Evolutionary conservation across 2,113 vertebrate genomes (phyloP).

Genomic region (Monarcha castaneiventris): DNA sequence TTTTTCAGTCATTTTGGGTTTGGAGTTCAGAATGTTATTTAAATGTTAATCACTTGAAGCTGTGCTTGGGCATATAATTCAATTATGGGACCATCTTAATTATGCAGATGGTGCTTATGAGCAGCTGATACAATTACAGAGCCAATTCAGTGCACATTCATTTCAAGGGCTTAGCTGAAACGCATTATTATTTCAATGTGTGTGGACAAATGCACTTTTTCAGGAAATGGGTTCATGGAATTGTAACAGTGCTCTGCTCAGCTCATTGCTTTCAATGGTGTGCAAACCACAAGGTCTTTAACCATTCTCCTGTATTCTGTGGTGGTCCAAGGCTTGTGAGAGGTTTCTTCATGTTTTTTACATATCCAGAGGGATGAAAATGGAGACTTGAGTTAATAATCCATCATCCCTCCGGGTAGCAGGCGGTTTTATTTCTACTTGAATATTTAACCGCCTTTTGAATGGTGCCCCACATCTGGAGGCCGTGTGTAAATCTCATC

Average conservation of each 20-base stretch:
- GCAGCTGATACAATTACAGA: constrained; percentile 54
- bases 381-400: constrained; percentile 38
- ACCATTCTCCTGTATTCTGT: background rate
- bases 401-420: background rate
- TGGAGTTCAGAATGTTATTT: constrained; percentile 57
- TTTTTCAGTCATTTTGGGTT: constrained; percentile 44
- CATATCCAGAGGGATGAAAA: constrained; percentile 39
- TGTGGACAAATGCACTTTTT: constrained; percentile 14
- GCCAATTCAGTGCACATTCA: background rate
- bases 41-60: constrained; percentile 65
- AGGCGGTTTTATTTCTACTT: background rate
- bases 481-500: background rate
- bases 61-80: constrained; percentile 56
- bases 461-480: constrained; percentile 30
- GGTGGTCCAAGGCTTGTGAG: constrained; percentile 8
- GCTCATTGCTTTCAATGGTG: background rate
- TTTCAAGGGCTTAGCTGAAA: constrained; percentile 36
- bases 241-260: background rate
- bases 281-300: background rate
- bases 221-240: background rate
- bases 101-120: constrained; percentile 55
- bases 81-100: constrained; percentile 57
- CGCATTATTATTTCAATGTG: background rate
- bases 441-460: background rate
- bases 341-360: constrained; percentile 18